phyloP scores from a whole-genome alignment of 2,888 invertebrate species.

The Acrobasis repandana region DNA sequence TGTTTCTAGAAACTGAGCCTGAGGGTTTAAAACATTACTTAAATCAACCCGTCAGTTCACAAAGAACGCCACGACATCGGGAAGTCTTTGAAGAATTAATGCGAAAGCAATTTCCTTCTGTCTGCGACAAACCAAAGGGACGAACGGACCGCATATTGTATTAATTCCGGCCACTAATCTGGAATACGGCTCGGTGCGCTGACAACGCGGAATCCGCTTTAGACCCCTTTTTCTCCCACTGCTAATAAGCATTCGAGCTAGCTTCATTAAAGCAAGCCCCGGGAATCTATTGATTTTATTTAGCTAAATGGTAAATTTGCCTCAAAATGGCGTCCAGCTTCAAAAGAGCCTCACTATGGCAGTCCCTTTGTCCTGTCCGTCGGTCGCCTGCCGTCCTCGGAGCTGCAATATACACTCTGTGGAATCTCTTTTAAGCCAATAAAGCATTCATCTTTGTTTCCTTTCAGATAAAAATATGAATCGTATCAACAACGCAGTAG shows the following conservation, averaged over 20 bases:
- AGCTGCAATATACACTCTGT: constrained; percentile 49
- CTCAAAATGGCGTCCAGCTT: constrained; percentile 53
- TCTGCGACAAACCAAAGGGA: constrained; percentile 38
- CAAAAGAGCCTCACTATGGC: constrained; percentile 57
- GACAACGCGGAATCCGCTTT: constrained; percentile 56
- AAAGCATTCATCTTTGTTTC: constrained; percentile 37
- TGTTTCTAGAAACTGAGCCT: constrained; percentile 6
- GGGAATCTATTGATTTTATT: constrained; percentile 69
- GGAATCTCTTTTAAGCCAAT: constrained; percentile 45
- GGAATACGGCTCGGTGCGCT: constrained; percentile 48
- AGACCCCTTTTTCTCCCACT: constrained; percentile 51
- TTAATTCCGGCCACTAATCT: constrained; percentile 53
- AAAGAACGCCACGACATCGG: constrained; percentile 37
- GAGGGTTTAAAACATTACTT: constrained; percentile 21
- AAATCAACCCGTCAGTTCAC: constrained; percentile 35
- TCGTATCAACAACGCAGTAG: constrained; percentile 25
- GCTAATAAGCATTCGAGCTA: constrained; percentile 68
- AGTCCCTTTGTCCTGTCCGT: constrained; percentile 54
- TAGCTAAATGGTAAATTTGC: constrained; percentile 67
- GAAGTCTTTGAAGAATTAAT: constrained; percentile 43
- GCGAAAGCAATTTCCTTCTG: constrained; percentile 39
- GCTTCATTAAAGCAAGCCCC: constrained; percentile 65
- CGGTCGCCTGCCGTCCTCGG: constrained; percentile 29
- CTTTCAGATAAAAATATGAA: constrained; percentile 31
- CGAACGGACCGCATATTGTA: constrained; percentile 37